A percentile compares a stretch with the other conserved stretches of the same genome.
Evolutionary conservation across 2,797 vertebrate species (phyloP).

Genomic region (Apogon talboti): DNA sequence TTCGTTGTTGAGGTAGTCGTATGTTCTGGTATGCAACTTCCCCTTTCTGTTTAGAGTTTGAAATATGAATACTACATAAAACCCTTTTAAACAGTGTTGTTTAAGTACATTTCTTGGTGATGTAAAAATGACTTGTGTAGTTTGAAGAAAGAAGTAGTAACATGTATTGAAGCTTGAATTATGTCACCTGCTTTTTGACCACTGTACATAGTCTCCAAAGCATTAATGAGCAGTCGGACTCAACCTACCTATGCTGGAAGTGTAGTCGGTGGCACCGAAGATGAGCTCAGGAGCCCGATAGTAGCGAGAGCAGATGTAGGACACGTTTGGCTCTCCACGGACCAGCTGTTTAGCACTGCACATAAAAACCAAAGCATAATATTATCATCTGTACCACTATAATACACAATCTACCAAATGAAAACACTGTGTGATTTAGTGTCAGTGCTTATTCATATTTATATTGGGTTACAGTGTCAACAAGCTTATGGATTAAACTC

Average conservation of each 20-base stretch:
- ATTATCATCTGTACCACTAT: neutral
- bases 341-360: slow-evolving; percentile 98
- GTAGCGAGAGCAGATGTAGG: slow-evolving; percentile 99
- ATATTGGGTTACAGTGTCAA: neutral
- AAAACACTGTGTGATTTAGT: neutral
- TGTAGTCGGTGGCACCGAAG: slow-evolving; percentile 99
- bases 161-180: too few relatives aligned
- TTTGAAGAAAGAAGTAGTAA: too few relatives aligned
- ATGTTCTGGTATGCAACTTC: too few relatives aligned
- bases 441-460: neutral
- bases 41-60: too few relatives aligned
- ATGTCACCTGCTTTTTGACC: too few relatives aligned
- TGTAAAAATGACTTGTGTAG: too few relatives aligned
- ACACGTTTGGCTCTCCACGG: slow-evolving; percentile 98
- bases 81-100: too few relatives aligned
- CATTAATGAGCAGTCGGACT: neutral
- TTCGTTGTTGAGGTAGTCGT: too few relatives aligned
- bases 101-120: too few relatives aligned
- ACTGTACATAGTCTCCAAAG: too few relatives aligned
- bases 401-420: neutral
- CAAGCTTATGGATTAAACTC: neutral
- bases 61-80: too few relatives aligned
- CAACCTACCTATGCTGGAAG: slow-evolving; percentile 96
- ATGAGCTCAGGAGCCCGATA: slow-evolving; percentile 99
- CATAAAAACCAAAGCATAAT: slow-evolving; percentile 38